Percentiles rank a stretch among this genome's conserved stretches.
Conservation (phyloP, 2,797 vertebrate genomes). For the Eremophila alpestris region DNA sequence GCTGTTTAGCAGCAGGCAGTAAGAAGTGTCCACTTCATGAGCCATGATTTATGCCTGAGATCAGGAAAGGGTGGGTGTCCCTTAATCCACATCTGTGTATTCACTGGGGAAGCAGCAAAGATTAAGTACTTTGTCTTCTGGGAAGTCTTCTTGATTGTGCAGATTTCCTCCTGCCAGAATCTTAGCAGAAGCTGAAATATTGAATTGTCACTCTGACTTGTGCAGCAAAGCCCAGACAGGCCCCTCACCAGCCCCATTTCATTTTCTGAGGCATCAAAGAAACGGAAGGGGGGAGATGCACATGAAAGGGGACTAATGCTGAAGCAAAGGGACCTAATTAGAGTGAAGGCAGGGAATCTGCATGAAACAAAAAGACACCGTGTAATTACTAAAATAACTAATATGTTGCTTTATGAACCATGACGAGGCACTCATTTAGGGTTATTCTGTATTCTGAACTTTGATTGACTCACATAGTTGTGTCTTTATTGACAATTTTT, state of each 20-base stretch:
- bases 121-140: neutral
- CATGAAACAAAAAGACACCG: neutral
- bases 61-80: neutral
- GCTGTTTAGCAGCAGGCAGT: neutral
- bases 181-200: neutral
- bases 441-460: neutral
- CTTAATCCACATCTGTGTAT: neutral
- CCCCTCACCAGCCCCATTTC: neutral
- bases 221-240: neutral
- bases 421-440: neutral
- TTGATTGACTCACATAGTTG: neutral
- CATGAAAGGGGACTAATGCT: neutral
- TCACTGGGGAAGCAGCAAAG: neutral
- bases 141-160: neutral
- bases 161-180: neutral
- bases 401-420: neutral
- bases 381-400: neutral
- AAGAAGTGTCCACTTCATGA: neutral
- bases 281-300: rapidly evolving
- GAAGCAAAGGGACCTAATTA: neutral
- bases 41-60: neutral
- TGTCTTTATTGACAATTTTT: neutral
- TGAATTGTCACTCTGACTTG: neutral
- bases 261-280: neutral
- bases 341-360: neutral